Evolutionary conservation across 2,888 invertebrate genomes (phyloP).

Genomic region (Andrena fulva): DNA sequence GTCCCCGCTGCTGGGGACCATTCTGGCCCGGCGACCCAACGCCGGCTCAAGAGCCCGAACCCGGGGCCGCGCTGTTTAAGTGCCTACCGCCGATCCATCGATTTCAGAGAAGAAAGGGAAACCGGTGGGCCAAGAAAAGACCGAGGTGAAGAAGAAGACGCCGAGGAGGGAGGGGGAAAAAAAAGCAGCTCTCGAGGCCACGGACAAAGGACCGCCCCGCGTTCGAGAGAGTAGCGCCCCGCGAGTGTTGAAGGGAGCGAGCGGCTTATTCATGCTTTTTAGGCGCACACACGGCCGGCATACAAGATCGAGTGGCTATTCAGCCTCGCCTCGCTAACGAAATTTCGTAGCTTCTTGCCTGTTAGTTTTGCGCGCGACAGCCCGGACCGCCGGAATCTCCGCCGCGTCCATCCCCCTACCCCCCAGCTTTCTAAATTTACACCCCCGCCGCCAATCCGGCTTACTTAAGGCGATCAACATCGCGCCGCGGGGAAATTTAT

Average conservation of each 20-base stretch:
- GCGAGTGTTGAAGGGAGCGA: slow-evolving; percentile 11
- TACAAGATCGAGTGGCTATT: slow-evolving; percentile 52
- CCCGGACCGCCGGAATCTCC: slow-evolving; percentile 13
- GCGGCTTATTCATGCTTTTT: slow-evolving; percentile 44
- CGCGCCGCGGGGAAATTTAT: background rate
- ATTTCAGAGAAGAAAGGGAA: slow-evolving; percentile 13
- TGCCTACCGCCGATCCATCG: slow-evolving; percentile 21
- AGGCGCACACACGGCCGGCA: slow-evolving; percentile 25
- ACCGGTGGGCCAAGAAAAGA: too few relatives aligned
- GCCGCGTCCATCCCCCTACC: too few relatives aligned
- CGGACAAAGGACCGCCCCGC: slow-evolving; percentile 41
- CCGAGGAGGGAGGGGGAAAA: background rate
- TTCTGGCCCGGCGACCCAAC: too few relatives aligned
- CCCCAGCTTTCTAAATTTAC: slow-evolving; percentile 32
- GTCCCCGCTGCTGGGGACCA: background rate
- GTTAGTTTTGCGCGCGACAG: slow-evolving; percentile 13
- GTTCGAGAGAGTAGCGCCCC: slow-evolving; percentile 17
- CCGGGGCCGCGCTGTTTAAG: too few relatives aligned
- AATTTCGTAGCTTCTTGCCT: slow-evolving; percentile 53
- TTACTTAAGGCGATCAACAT: slow-evolving; percentile 9
- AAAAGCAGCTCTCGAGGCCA: slow-evolving; percentile 15
- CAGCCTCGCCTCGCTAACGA: slow-evolving; percentile 38
- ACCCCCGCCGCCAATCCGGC: background rate
- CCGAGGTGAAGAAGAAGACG: background rate
- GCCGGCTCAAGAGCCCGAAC: too few relatives aligned